Conservation (phyloP, 2,888 invertebrate species). For the Sinhomidia bicolor region DNA sequence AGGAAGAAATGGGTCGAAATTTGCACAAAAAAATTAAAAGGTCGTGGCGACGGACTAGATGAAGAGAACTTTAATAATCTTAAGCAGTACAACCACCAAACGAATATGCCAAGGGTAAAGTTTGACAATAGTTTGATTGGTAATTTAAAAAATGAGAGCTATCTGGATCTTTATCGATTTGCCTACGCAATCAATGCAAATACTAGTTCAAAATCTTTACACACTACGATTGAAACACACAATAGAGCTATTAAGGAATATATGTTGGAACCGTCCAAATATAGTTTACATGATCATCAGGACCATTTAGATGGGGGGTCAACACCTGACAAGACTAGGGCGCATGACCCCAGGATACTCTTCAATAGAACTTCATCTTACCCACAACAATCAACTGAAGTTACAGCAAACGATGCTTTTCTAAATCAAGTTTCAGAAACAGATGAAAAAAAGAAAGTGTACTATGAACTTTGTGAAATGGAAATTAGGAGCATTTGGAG, state of each 20-base stretch:
- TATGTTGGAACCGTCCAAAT: too few relatives aligned
- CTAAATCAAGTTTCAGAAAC: not conserved
- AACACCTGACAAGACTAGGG: too few relatives aligned
- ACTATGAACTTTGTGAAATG: conserved; percentile 70
- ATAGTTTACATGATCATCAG: too few relatives aligned
- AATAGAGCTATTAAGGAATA: too few relatives aligned
- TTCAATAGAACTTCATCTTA: too few relatives aligned
- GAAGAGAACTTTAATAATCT: too few relatives aligned
- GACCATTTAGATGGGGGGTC: too few relatives aligned
- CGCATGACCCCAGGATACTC: too few relatives aligned
- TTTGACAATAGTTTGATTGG: conserved; percentile 61
- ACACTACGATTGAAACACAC: conserved; percentile 53
- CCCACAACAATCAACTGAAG: not conserved
- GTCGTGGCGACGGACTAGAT: too few relatives aligned
- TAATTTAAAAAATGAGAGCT: conserved; percentile 47
- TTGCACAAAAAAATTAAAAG: too few relatives aligned
- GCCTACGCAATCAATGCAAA: conserved; percentile 49
- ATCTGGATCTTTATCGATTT: conserved; percentile 52
- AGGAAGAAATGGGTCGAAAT: conserved; percentile 64
- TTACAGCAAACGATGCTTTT: conserved; percentile 27
- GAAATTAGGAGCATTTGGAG: conserved; percentile 24
- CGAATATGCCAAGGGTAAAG: not conserved
- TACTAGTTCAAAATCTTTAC: not conserved
- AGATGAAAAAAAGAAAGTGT: conserved; percentile 20
- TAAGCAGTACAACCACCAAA: not conserved